Conservation (phyloP, 2,113 vertebrate species). For the Narcine bancroftii region DNA sequence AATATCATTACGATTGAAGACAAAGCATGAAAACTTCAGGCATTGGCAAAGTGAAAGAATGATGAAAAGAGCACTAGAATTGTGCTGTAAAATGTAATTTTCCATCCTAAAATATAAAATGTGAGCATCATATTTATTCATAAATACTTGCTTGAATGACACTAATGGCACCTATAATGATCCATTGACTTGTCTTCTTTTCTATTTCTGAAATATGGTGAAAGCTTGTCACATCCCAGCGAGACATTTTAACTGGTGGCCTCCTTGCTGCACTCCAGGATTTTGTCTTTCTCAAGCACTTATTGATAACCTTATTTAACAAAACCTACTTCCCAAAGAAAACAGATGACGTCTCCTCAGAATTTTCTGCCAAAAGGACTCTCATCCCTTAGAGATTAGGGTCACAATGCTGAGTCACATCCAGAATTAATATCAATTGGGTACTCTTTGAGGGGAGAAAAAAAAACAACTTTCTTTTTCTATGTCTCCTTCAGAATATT, state of each 20-base stretch:
- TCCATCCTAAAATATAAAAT: neutral
- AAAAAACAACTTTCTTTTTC: too few species aligned
- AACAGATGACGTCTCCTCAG: constrained; percentile 12
- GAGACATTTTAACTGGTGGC: neutral
- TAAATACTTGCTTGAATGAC: neutral
- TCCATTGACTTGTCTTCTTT: too few species aligned
- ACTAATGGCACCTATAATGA: neutral
- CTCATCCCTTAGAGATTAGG: constrained; percentile 5
- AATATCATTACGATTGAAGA: neutral
- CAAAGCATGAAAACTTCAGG: neutral
- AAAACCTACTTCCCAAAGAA: neutral
- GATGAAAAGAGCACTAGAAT: neutral
- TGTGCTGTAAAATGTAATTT: neutral
- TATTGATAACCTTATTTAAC: neutral
- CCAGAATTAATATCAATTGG: neutral
- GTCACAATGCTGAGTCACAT: neutral
- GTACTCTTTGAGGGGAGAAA: too few species aligned
- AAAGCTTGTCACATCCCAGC: neutral
- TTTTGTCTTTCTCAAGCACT: neutral
- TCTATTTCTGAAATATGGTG: neutral
- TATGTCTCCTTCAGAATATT: too few species aligned
- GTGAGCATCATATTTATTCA: neutral
- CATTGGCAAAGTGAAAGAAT: neutral
- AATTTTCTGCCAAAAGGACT: neutral
- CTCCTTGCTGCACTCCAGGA: neutral